phyloP scores from a whole-genome alignment of 2,797 vertebrate species.

The Fratercula arctica region DNA sequence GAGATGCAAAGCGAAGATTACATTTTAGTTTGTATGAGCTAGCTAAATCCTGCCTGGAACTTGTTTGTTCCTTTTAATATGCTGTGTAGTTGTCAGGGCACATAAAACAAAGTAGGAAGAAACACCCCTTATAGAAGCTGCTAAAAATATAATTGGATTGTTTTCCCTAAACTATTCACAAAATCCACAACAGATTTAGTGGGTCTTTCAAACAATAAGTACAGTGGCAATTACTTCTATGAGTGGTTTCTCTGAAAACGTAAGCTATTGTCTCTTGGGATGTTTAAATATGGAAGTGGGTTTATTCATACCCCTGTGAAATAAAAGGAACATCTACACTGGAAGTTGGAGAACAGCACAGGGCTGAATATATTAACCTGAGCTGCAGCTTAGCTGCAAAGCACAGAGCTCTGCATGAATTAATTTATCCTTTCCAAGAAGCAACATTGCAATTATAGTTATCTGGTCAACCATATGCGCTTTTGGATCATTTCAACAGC shows the following conservation, averaged over 20 bases:
- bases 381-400: neutral
- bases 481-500: neutral
- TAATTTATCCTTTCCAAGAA: neutral
- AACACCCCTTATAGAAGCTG: neutral
- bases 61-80: neutral
- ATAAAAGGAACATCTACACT: neutral
- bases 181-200: slow-evolving; percentile 43
- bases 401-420: neutral
- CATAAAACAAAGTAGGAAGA: slow-evolving; percentile 13
- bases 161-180: slow-evolving; percentile 35
- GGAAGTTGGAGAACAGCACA: neutral
- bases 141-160: slow-evolving; percentile 40
- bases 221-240: slow-evolving; percentile 40
- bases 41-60: neutral
- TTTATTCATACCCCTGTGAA: slow-evolving; percentile 11
- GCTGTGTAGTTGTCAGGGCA: neutral
- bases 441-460: neutral
- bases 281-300: slow-evolving; percentile 20
- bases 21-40: neutral
- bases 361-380: neutral
- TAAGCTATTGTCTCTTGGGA: slow-evolving; percentile 34
- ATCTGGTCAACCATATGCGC: neutral
- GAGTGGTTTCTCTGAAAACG: slow-evolving; percentile 14
- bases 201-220: slow-evolving; percentile 34
- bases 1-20: neutral